Conservation (phyloP, 2,888 invertebrate genomes). For the Caenorhabditis japonica region DNA sequence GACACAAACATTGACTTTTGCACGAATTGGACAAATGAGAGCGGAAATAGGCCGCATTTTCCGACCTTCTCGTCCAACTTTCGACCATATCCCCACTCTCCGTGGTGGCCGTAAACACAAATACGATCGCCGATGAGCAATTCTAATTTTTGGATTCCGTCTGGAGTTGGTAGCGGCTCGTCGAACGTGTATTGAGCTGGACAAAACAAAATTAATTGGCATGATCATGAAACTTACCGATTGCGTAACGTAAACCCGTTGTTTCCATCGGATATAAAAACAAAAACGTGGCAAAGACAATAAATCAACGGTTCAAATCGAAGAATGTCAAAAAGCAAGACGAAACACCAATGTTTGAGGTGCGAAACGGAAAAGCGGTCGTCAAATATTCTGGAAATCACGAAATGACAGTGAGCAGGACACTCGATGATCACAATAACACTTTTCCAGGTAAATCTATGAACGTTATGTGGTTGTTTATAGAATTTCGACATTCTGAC, state of each 20-base stretch:
- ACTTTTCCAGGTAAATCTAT: constrained; percentile 52
- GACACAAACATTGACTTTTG: constrained; percentile 40
- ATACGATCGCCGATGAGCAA: constrained; percentile 50
- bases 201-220: no score
- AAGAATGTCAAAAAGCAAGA: constrained; percentile 17
- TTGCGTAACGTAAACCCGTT: constrained; percentile 49
- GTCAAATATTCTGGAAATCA: constrained; percentile 56
- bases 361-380: constrained; percentile 26
- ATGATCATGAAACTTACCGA: constrained; percentile 39
- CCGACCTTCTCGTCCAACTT: constrained; percentile 41
- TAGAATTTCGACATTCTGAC: no score
- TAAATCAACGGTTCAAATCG: constrained; percentile 32
- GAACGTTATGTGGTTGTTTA: no score
- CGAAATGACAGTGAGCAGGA: constrained; percentile 46
- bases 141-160: constrained; percentile 16
- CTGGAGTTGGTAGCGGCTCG: constrained; percentile 9
- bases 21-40: constrained; percentile 34
- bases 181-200: constrained; percentile 49
- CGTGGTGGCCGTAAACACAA: constrained; percentile 31
- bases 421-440: constrained; percentile 51
- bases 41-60: constrained; percentile 40
- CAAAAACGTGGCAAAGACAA: constrained; percentile 27
- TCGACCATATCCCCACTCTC: constrained; percentile 43
- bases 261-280: constrained; percentile 39
- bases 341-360: constrained; percentile 37